Percentiles rank a stretch among this genome's conserved stretches.
These are phyloP conservation scores for Troglohyphantes excavatus DNA, from an alignment of 2,888 invertebrate genomes.

Conservation along the genomic window DNA sequence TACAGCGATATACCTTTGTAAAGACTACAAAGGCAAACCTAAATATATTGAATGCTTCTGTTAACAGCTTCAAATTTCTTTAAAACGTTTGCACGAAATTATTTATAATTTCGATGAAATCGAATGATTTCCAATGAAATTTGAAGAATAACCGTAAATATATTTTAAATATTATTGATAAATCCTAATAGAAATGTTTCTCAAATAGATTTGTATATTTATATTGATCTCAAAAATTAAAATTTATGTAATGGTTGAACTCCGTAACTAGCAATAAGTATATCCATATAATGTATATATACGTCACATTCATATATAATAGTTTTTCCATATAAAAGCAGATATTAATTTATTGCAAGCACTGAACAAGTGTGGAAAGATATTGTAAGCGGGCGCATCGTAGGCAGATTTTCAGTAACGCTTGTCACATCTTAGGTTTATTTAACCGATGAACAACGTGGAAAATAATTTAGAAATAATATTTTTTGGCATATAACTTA, in stretches of 20 bases:
- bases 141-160: no score
- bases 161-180: no score
- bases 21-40: no score
- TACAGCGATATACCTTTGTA: no score
- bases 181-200: background rate
- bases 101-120: no score
- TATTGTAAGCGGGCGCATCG: background rate
- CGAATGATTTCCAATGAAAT: no score
- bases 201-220: background rate
- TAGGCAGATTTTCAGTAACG: background rate
- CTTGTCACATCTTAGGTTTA: slow-evolving; percentile 12
- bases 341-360: slow-evolving; percentile 73
- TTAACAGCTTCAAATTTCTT: no score
- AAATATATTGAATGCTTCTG: no score
- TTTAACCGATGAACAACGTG: slow-evolving; percentile 53
- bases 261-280: slow-evolving; percentile 50
- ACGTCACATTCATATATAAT: slow-evolving; percentile 59
- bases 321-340: slow-evolving; percentile 74
- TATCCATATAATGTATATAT: slow-evolving; percentile 55
- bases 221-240: slow-evolving; percentile 16
- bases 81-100: no score
- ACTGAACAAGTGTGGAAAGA: slow-evolving; percentile 73
- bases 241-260: slow-evolving; percentile 30
- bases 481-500: background rate
- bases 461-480: slow-evolving; percentile 5